Evolutionary conservation across 35 echinoderm and acorn worm genomes (phyloP).

Genomic region (Eucidaris tribuloides): DNA sequence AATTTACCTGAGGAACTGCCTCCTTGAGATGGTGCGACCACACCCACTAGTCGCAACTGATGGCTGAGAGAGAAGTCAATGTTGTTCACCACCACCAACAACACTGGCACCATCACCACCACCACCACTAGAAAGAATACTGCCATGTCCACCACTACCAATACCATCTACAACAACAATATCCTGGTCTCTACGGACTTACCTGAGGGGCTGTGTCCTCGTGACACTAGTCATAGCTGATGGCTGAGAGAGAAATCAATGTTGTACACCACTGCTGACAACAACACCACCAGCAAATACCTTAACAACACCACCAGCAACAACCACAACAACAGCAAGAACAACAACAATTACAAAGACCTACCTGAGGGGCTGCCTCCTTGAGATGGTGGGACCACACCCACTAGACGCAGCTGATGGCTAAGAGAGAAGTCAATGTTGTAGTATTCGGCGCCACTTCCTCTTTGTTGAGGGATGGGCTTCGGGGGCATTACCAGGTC

Average conservation of each 20-base stretch:
- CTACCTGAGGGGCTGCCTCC: constrained; percentile 68
- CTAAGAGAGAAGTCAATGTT: constrained; percentile 98
- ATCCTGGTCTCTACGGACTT: too few species aligned
- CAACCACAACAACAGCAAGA: too few species aligned
- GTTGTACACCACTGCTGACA: too few species aligned
- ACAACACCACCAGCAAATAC: too few species aligned
- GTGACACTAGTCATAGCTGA: constrained; percentile 78
- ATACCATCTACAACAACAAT: too few species aligned
- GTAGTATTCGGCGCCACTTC: constrained; percentile 84
- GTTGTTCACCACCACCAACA: too few species aligned
- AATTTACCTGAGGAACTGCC: constrained; percentile 75
- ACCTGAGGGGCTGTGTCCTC: constrained; percentile 61
- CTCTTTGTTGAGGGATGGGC: constrained; percentile 76
- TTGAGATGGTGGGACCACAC: constrained; percentile 65
- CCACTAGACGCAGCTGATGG: constrained; percentile 85
- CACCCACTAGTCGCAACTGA: constrained; percentile 87
- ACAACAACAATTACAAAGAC: too few species aligned
- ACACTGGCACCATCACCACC: too few species aligned
- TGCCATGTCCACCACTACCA: too few species aligned
- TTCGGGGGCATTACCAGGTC: constrained; percentile 96
- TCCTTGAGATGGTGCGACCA: constrained; percentile 50
- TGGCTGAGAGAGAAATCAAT: constrained; percentile 93
- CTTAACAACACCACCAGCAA: too few species aligned
- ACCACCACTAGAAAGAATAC: too few species aligned
- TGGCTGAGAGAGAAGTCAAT: constrained; percentile 93